Evolutionary conservation across 2,113 vertebrate genomes (phyloP), one percentile per base, ranked within the genome.

Genomic region (Scartelaos histophorus): DNA sequence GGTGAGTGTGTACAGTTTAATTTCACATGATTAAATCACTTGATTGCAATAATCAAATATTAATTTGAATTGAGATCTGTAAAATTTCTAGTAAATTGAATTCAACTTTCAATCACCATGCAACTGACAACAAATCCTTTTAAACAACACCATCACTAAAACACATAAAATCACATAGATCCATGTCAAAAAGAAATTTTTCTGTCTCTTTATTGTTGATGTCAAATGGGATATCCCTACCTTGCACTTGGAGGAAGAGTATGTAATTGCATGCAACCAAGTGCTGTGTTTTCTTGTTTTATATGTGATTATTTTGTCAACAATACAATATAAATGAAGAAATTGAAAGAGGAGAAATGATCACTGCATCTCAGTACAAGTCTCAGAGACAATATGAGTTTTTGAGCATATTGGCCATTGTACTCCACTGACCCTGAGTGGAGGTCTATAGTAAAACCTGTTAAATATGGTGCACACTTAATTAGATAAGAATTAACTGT

Each of bases 1-100:
- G 95, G 98, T 99, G 87, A 91, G 76, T 89, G 16, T 89, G 15
- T 13, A 29, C 6, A 17, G 16, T 64, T 17, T 60, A 6, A 21
- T 38, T 19, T 16, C 61, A 49, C 25, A 6, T 67, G 25, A n/a
- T 13, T 25, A 34, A 76, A 34, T 25, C 0, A 66, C 51, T 68
- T 21, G 0, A 60, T 1, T 60, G 22, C 58, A 34, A 9, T 61
- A 25, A 25, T 16, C 13, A 19, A 7, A 13, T 34, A 25, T n/a
- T 4, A 47, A 3, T 47, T 15, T 47, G 3, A 13, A 3, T 16
- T 12, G 3, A 12, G 46, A 47, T 47, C 46, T 47, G 46, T 47
- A 47, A 47, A 47, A 47, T 47, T 13, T 47, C 3, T 47, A 15
- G n/a, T n/a, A 7, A 10, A 19, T 51, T 16, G 17, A 1, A 19